phyloP scores from a whole-genome alignment of 2,888 invertebrate genomes.

The Tetrapedia diversipes region DNA sequence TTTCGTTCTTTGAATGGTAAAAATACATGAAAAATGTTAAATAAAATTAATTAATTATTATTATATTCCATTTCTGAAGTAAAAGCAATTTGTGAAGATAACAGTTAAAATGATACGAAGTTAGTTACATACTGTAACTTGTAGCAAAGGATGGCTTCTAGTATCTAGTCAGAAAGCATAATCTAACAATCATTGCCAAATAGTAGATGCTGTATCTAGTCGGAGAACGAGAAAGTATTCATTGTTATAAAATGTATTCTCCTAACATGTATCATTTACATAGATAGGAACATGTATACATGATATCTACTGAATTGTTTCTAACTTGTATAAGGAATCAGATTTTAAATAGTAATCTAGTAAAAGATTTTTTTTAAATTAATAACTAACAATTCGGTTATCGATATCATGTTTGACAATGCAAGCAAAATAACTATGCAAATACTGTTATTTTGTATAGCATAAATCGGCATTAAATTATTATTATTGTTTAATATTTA shows the following conservation, averaged over 20 bases:
- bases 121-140: no score
- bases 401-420: neutral
- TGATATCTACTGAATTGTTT: neutral
- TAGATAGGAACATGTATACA: neutral
- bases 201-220: conserved; percentile 28
- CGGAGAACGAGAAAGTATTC: neutral
- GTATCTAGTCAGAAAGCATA: conserved; percentile 13
- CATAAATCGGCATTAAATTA: neutral
- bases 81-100: no score
- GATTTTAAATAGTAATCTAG: no score
- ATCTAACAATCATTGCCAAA: conserved; percentile 22
- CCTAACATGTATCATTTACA: neutral
- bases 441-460: neutral
- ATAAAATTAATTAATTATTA: no score
- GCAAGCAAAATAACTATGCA: neutral
- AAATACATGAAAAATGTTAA: no score
- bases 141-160: conserved; percentile 4
- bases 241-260: conserved; percentile 1
- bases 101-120: no score
- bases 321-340: neutral
- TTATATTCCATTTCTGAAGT: no score
- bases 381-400: neutral
- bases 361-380: neutral
- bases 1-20: no score
- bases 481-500: conserved; percentile 1